Conservation (phyloP, 2,888 invertebrate genomes). For the Helleia helle region DNA sequence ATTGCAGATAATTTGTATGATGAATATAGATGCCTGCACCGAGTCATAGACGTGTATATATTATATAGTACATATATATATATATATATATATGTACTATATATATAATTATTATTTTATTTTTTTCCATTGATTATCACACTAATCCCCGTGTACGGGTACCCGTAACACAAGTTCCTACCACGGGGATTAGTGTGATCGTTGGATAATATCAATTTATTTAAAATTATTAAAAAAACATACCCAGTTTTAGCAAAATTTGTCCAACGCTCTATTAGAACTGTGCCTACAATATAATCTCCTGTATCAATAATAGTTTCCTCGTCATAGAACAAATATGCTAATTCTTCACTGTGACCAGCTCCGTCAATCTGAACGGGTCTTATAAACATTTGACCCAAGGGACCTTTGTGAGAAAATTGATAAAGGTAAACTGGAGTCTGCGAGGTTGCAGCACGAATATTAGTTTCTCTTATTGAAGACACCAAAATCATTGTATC, state of each 20-base stretch:
- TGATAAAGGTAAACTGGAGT: slow-evolving; percentile 46
- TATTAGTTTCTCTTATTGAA: slow-evolving; percentile 41
- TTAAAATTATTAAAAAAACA: too few species aligned
- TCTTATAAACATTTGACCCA: slow-evolving; percentile 40
- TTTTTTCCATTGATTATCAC: too few species aligned
- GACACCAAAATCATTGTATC: slow-evolving; percentile 57
- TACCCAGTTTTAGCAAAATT: slow-evolving; percentile 57
- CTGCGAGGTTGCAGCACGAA: slow-evolving; percentile 30
- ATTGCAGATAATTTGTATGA: too few species aligned
- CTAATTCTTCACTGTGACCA: slow-evolving; percentile 53
- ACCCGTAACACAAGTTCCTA: too few species aligned
- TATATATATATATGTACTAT: too few species aligned
- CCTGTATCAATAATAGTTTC: slow-evolving; percentile 19
- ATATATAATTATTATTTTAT: too few species aligned
- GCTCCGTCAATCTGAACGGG: slow-evolving; percentile 37
- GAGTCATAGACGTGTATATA: too few species aligned
- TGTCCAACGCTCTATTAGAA: slow-evolving; percentile 54
- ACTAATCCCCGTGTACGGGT: too few species aligned
- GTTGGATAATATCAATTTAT: too few species aligned
- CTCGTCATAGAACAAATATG: slow-evolving; percentile 41
- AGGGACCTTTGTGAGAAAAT: slow-evolving; percentile 51
- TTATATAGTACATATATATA: too few species aligned
- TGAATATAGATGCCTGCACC: not conserved
- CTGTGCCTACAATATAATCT: slow-evolving; percentile 39
- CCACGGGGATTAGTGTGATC: too few species aligned